Evolutionary conservation across 53 echinoderm and acorn worm genomes (phyloP).

Genomic region (Mesocentrotus franciscanus): DNA sequence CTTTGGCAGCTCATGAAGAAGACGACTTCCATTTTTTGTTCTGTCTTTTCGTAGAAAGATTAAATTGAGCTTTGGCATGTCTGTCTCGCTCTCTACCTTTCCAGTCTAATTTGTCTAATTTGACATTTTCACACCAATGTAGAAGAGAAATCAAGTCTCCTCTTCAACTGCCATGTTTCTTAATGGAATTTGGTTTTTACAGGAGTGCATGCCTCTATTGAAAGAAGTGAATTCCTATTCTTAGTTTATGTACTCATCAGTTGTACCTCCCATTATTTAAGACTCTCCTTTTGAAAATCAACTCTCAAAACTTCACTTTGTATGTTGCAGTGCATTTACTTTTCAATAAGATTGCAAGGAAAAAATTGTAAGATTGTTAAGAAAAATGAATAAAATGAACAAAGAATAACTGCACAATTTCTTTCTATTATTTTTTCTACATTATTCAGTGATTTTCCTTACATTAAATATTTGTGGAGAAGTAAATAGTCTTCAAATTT

Average conservation of each 20-base stretch:
- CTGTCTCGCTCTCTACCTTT: constrained; percentile 7
- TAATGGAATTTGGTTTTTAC: constrained; percentile 24
- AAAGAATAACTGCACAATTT: too few relatives aligned
- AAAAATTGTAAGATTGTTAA: too few relatives aligned
- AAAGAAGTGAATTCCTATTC: background rate
- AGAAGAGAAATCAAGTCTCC: background rate
- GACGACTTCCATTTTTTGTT: constrained; percentile 29
- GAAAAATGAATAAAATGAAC: too few relatives aligned
- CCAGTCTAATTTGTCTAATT: constrained; percentile 33
- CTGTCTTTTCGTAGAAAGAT: constrained; percentile 11
- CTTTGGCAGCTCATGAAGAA: constrained; percentile 40
- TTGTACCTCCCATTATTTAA: constrained; percentile 7
- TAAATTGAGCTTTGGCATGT: background rate
- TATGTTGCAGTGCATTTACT: background rate
- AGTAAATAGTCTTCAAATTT: background rate
- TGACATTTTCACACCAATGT: constrained; percentile 40
- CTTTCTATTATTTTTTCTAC: too few relatives aligned
- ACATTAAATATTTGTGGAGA: background rate
- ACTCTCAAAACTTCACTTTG: background rate
- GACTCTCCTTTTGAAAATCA: background rate
- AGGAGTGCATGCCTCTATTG: background rate
- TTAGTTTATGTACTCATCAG: background rate
- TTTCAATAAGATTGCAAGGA: too few relatives aligned
- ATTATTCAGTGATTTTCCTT: background rate
- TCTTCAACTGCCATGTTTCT: background rate